Evolutionary conservation across 2,888 invertebrate species (phyloP).

Genomic region (Pandemis heparana): DNA sequence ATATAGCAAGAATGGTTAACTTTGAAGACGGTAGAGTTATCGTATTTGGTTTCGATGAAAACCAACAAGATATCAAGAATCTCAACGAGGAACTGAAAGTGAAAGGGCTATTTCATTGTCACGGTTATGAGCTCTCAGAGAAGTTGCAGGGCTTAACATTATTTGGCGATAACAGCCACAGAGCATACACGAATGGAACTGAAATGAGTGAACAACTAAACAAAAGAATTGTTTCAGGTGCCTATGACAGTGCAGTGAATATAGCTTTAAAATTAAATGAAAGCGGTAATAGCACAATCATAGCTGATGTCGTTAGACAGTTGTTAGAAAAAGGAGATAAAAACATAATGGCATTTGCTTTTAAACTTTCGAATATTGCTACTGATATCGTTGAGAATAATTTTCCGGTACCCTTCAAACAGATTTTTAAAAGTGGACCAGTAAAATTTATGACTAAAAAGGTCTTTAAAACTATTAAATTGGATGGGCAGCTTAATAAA

Average conservation of each 20-base stretch:
- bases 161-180: slow-evolving; percentile 49
- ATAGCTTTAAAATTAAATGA: slow-evolving; percentile 49
- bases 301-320: slow-evolving; percentile 48
- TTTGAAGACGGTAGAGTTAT: slow-evolving; percentile 54
- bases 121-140: slow-evolving; percentile 48
- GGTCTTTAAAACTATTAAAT: slow-evolving; percentile 50
- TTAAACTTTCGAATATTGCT: slow-evolving; percentile 52
- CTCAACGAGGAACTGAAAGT: slow-evolving; percentile 49
- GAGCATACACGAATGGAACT: slow-evolving; percentile 52
- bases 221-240: slow-evolving; percentile 45
- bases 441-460: slow-evolving; percentile 53
- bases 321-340: slow-evolving; percentile 47
- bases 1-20: slow-evolving; percentile 60
- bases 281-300: slow-evolving; percentile 39
- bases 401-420: slow-evolving; percentile 52
- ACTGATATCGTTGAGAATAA: slow-evolving; percentile 47
- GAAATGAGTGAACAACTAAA: slow-evolving; percentile 49
- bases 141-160: slow-evolving; percentile 50
- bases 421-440: slow-evolving; percentile 48
- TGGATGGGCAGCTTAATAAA: slow-evolving; percentile 46
- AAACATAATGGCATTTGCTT: slow-evolving; percentile 51
- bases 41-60: slow-evolving; percentile 53
- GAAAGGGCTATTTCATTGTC: slow-evolving; percentile 50
- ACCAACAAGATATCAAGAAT: slow-evolving; percentile 50
- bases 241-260: slow-evolving; percentile 51